Percentiles rank a stretch among this genome's conserved stretches.
Conservation (phyloP, 1,140 invertebrate species). For the Drosophila sp. region DNA sequence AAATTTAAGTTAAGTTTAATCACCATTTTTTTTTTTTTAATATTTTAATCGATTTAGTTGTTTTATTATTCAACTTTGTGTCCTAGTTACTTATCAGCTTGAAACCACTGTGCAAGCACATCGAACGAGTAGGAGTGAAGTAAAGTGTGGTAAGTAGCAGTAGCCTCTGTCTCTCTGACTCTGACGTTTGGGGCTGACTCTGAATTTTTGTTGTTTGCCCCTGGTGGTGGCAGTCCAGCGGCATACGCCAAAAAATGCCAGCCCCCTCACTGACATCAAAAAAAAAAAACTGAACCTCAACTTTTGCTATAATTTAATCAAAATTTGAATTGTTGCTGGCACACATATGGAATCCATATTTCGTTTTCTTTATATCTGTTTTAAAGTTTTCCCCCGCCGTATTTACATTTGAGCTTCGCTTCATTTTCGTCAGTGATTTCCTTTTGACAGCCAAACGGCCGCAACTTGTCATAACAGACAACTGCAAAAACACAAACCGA, state of each 20-base stretch:
- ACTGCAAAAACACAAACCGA: conserved; percentile 4
- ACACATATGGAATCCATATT: conserved; percentile 29
- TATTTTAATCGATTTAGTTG: background rate
- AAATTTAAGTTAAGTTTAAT: too few species aligned
- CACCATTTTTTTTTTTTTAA: background rate
- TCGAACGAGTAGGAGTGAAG: conserved; percentile 36
- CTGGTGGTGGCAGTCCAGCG: conserved; percentile 29
- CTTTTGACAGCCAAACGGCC: conserved; percentile 57
- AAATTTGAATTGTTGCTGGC: conserved; percentile 48
- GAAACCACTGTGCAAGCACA: conserved; percentile 30
- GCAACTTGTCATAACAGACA: conserved; percentile 63
- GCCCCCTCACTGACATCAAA: background rate
- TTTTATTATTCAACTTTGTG: background rate
- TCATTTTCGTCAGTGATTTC: conserved; percentile 24
- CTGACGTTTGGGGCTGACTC: conserved; percentile 7
- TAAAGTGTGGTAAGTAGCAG: conserved; percentile 42
- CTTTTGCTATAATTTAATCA: conserved; percentile 52
- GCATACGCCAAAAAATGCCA: conserved; percentile 56
- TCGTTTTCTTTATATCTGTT: conserved; percentile 22
- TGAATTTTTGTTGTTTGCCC: background rate
- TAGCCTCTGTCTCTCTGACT: conserved; percentile 42
- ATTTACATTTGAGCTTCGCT: conserved; percentile 58
- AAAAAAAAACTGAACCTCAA: conserved; percentile 12
- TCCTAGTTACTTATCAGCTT: too few species aligned
- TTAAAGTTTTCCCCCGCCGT: conserved; percentile 21